Evolutionary conservation across 2,797 vertebrate genomes (phyloP), one percentile per base, ranked within the genome.

Genomic region (Phyllotis vaccarum): DNA sequence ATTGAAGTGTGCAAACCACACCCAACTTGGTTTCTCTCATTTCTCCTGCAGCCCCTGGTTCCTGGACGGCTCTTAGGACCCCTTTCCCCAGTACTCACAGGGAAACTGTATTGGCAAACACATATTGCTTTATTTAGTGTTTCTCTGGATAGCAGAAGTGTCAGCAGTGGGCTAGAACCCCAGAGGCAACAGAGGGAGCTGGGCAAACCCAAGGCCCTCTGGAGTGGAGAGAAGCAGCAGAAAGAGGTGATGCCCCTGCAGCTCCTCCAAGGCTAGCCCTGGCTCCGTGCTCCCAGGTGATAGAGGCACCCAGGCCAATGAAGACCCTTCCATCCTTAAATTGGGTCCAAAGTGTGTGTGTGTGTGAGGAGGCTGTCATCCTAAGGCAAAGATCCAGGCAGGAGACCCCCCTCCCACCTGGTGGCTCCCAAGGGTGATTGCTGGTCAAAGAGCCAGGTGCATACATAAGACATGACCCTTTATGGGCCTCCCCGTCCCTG

Each of bases 61-160:
- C 17, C 43, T 7, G 54, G 12, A 8, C 80, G 31, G 46, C 79
- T 88, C 87, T 34, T 62, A 54, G 34, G 21, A 43, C 3, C n/a
- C 6, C 1, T 62, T 82, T 68, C 31, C 80, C 70, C 40, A 64
- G 85, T n/a, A 94, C 40, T 60, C 81, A 91, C 52, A 64, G 79
- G 54, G 56, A 94, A 70, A 91, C 92, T 29, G 7, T 7, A 0
- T 56, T 97, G 95, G 97, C 97, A 97, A 97, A 97, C 89, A 97
- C 79, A 37, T 96, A 97, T 97, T 95, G 97, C 96, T 98, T 98
- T 98, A 97, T 98, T 98, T 97, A 97, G 97, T 98, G 97, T 97
- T 97, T 96, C 92, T 97, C 96, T 96, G 97, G 96, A 94, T 94
- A 87, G 90, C 97, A 96, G 96, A 97, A 96, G 94, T 97, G 96